These are phyloP conservation scores for Axea sp. DNA, from an alignment of 2,888 invertebrate genomes.

Conservation along the genomic window DNA sequence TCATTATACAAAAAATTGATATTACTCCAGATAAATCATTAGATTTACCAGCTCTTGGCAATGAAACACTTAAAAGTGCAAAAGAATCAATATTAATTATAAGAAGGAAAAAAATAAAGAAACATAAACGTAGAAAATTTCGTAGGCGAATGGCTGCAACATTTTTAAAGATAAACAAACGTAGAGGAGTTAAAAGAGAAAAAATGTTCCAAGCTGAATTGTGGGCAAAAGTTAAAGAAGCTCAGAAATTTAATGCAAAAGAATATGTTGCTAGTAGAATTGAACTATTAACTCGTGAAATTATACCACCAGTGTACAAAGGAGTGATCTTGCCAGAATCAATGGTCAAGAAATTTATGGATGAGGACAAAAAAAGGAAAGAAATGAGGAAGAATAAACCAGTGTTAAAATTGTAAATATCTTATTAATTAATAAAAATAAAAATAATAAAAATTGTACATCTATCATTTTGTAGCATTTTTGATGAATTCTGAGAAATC, in stretches of 20 bases:
- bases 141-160: conserved; percentile 88
- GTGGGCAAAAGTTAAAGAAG: conserved; percentile 85
- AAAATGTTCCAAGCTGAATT: conserved; percentile 88
- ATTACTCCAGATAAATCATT: conserved; percentile 80
- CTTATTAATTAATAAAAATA: conserved; percentile 2
- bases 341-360: conserved; percentile 84
- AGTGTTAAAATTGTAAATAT: conserved; percentile 45
- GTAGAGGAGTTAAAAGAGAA: conserved; percentile 87
- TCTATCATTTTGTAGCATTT: no score
- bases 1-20: conserved; percentile 69
- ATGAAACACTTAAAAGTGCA: conserved; percentile 84
- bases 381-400: conserved; percentile 26
- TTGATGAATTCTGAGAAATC: no score
- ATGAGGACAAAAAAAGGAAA: conserved; percentile 81
- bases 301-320: conserved; percentile 81
- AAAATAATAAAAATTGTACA: no score
- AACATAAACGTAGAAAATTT: conserved; percentile 89
- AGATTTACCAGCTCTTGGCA: conserved; percentile 79
- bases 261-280: conserved; percentile 85
- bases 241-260: conserved; percentile 88
- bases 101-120: conserved; percentile 91
- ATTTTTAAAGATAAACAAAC: conserved; percentile 85
- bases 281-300: conserved; percentile 82
- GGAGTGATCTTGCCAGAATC: conserved; percentile 85
- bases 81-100: conserved; percentile 85